Percentiles rank a stretch among this genome's conserved stretches.
Conservation (phyloP, 2,797 vertebrate genomes). For the Limnodromus scolopaceus region DNA sequence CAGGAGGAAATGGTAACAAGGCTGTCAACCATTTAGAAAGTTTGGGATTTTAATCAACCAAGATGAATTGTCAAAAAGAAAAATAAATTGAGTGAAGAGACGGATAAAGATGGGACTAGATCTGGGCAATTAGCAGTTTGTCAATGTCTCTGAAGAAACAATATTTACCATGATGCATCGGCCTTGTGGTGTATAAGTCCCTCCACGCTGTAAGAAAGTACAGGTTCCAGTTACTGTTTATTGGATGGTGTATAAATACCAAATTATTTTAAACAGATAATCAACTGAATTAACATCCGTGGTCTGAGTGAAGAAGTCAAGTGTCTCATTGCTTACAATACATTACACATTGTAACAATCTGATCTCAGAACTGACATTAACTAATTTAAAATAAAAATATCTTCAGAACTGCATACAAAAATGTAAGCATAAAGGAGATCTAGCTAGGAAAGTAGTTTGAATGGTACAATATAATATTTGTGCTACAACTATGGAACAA, state of each 20-base stretch:
- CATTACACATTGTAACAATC: neutral
- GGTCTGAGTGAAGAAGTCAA: neutral
- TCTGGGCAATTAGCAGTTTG: neutral
- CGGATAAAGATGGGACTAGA: neutral
- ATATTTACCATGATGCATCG: conserved; percentile 54
- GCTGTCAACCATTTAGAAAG: neutral
- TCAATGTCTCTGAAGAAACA: neutral
- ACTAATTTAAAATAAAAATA: neutral
- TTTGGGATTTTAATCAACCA: neutral
- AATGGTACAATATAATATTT: neutral
- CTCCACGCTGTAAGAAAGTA: conserved; percentile 60
- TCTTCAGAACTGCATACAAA: neutral
- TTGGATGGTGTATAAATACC: neutral
- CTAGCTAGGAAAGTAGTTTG: neutral
- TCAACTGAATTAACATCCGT: neutral
- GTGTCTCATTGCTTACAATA: neutral
- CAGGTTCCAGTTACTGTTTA: conserved; percentile 13
- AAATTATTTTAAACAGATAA: neutral
- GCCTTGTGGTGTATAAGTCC: conserved; percentile 45
- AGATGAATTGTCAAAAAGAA: neutral
- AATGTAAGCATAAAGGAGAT: neutral
- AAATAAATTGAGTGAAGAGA: neutral
- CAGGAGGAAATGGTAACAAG: neutral
- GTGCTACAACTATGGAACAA: neutral
- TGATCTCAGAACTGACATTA: neutral